These are phyloP conservation scores for Drosophila malerkotliana DNA, from an alignment of 1,140 invertebrate species.

Conservation along the genomic window DNA sequence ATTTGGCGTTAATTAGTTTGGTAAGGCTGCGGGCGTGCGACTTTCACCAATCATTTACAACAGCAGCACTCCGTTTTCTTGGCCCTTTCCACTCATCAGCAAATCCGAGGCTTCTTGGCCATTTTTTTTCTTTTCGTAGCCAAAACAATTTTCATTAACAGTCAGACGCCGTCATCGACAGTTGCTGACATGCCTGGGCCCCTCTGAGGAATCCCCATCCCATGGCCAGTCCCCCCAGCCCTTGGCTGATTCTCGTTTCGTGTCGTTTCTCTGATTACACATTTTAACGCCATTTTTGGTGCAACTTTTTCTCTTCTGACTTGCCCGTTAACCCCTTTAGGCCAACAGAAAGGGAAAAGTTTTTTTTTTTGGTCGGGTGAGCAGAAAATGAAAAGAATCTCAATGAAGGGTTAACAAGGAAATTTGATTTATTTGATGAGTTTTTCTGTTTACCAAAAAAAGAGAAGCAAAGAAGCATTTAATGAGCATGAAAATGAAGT, in stretches of 20 bases:
- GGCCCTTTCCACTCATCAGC: neutral
- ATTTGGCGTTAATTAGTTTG: constrained; percentile 80
- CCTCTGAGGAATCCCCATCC: constrained; percentile 1
- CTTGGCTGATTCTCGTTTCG: constrained; percentile 25
- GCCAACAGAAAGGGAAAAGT: constrained; percentile 48
- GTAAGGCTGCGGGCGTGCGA: constrained; percentile 69
- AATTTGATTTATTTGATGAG: constrained; percentile 82
- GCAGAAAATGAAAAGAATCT: constrained; percentile 55
- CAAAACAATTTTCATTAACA: constrained; percentile 80
- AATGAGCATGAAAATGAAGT: constrained; percentile 75
- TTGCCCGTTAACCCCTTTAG: constrained; percentile 64
- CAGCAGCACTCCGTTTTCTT: constrained; percentile 12
- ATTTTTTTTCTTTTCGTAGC: constrained; percentile 54
- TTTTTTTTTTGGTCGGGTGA: constrained; percentile 27
- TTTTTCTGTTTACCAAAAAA: constrained; percentile 48
- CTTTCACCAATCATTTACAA: constrained; percentile 74
- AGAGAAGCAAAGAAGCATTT: constrained; percentile 53
- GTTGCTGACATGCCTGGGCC: constrained; percentile 62
- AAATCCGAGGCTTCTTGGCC: constrained; percentile 33
- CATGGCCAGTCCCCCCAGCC: neutral
- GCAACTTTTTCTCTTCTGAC: constrained; percentile 55
- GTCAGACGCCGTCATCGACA: constrained; percentile 53
- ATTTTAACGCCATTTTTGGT: constrained; percentile 77
- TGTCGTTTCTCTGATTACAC: constrained; percentile 74
- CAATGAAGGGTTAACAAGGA: constrained; percentile 78